Evolutionary conservation across 2,888 invertebrate genomes (phyloP).

Genomic region (Polyploca ridens): DNA sequence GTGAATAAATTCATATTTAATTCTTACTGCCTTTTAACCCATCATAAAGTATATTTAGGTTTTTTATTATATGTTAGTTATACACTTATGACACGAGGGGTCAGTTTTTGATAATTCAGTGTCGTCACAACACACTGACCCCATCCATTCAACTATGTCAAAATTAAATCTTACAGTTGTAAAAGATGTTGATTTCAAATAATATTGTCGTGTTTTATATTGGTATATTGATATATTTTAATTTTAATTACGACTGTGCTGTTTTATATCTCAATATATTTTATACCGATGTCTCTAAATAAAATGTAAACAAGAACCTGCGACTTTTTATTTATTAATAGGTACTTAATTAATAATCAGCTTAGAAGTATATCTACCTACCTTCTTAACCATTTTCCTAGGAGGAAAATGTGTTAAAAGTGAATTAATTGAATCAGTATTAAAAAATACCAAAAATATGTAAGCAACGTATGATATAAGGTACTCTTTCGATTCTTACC

Average conservation of each 20-base stretch:
- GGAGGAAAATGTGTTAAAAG: no score
- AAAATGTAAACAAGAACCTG: conserved; percentile 72
- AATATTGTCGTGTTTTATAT: conserved; percentile 66
- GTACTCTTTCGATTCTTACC: no score
- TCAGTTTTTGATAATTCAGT: background rate
- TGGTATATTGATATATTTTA: conserved; percentile 68
- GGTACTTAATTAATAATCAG: background rate
- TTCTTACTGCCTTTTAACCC: conserved; percentile 9
- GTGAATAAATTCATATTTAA: conserved; percentile 54
- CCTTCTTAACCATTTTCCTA: no score
- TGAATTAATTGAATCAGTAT: no score
- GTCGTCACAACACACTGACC: conserved; percentile 24
- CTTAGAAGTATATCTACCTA: background rate
- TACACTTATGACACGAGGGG: conserved; percentile 1
- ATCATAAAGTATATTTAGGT: conserved; percentile 16
- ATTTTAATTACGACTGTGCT: conserved; percentile 80
- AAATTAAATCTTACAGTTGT: conserved; percentile 39
- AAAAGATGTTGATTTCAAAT: conserved; percentile 36
- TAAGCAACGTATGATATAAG: no score
- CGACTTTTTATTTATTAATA: conserved; percentile 28
- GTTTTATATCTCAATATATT: conserved; percentile 84
- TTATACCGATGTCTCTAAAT: conserved; percentile 84
- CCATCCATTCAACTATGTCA: conserved; percentile 29
- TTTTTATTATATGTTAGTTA: conserved; percentile 26
- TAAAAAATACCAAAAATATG: no score